These are phyloP conservation scores for Bugulina stolonifera DNA, from an alignment of 2,888 invertebrate genomes.

Conservation along the genomic window DNA sequence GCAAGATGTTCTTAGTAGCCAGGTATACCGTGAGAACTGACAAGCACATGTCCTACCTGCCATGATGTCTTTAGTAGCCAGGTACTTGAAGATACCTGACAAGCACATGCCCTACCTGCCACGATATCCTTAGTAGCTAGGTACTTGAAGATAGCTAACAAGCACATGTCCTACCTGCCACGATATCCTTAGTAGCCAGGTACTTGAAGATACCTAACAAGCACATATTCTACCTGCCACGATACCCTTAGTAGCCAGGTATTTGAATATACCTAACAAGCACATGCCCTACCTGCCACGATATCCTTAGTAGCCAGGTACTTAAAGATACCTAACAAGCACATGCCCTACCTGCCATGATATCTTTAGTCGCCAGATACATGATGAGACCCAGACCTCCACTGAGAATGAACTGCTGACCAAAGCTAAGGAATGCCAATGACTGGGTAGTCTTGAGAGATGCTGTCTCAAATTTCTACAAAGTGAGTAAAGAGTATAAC, in stretches of 20 bases:
- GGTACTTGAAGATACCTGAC: slow-evolving; percentile 83
- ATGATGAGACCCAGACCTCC: slow-evolving; percentile 84
- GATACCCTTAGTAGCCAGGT: no score
- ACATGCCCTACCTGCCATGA: slow-evolving; percentile 73
- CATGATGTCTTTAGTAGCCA: slow-evolving; percentile 82
- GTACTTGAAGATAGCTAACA: slow-evolving; percentile 88
- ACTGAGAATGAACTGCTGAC: slow-evolving; percentile 94
- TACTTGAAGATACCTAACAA: no score
- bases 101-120: no score
- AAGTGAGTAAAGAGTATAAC: no score
- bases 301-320: slow-evolving; percentile 84
- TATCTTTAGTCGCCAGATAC: slow-evolving; percentile 84
- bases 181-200: no score
- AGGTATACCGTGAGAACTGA: no score
- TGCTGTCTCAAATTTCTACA: slow-evolving; percentile 73
- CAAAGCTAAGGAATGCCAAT: slow-evolving; percentile 87
- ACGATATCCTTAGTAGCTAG: slow-evolving; percentile 83
- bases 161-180: no score
- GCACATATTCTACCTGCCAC: no score
- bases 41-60: no score
- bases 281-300: slow-evolving; percentile 68
- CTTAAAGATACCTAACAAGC: slow-evolving; percentile 91
- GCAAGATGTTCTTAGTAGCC: no score
- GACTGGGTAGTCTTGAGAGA: slow-evolving; percentile 91
- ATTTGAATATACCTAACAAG: no score